Evolutionary conservation across 2,113 vertebrate genomes (phyloP), one percentile per base, ranked within the genome.

Genomic region (Ibidorhyncha struthersii): DNA sequence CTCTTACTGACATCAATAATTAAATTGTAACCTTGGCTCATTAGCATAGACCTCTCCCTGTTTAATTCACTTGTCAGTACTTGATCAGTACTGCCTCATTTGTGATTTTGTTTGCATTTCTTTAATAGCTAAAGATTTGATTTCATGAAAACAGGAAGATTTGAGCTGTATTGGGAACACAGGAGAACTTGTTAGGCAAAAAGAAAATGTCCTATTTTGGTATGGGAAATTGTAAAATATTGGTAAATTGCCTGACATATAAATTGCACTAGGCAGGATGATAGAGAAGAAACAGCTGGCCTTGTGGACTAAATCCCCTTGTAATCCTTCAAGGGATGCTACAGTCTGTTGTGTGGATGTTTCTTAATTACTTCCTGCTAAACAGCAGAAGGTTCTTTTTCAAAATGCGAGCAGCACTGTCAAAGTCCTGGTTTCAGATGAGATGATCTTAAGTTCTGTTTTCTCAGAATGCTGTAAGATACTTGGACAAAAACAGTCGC

Each of bases 401-500:
- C 84, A 79, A 30, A 62, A 45, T 45, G 30, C 19, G 12, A 72
- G 7, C 66, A 84, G 52, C 56, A 30, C 49, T 69, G 67, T 74
- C 56, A 16, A 41, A 93, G 34, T 84, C 65, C 30, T 36, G 27
- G 70, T 91, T 63, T 90, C 65, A 38, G 34, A 77, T 29, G 74
- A 84, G 34, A 38, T 81, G 50, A 69, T 72, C 47, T 93, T 67
- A 91, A 90, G 86, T 62, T 96, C 72, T 97, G 52, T 98, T 97
- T 96, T 72, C 84, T 69, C 86, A 99, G 99, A 98, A 95, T 17
- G 98, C 98, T 36, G 52, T 98, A 18, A 96, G 74, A 77, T 94
- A 96, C 49, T 98, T 99, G 41, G 98, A 98, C 90, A 97, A 81
- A 56, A 29, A 65, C 55, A 98, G 93, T 58, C n/a, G 82, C 56